A percentile compares a stretch with the other conserved stretches of the same genome.
Evolutionary conservation across 2,797 vertebrate genomes (phyloP).

Genomic region (Lepidocolaptes lacrymiger): DNA sequence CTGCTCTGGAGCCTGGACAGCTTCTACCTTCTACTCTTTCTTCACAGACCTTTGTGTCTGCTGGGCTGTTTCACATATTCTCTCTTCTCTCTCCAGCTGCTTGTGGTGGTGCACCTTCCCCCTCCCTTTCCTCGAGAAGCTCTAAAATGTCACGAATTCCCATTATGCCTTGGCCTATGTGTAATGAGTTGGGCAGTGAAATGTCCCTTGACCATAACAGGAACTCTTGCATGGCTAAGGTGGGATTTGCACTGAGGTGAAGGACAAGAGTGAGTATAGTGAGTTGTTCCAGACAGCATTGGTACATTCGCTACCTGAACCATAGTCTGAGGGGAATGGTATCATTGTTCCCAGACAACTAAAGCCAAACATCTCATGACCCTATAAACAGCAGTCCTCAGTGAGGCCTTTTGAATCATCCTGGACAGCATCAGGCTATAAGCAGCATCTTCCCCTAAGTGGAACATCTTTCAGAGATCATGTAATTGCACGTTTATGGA

Average conservation of each 20-base stretch:
- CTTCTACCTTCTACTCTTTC: neutral
- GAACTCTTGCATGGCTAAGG: fast-evolving
- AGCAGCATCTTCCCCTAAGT: neutral
- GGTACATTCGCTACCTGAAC: neutral
- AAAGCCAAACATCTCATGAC: neutral
- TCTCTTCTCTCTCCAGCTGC: neutral
- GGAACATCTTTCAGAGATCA: neutral
- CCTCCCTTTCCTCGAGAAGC: neutral
- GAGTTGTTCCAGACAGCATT: neutral
- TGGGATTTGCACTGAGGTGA: neutral
- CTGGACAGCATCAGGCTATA: neutral
- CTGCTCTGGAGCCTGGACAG: fast-evolving
- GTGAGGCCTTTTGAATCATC: neutral
- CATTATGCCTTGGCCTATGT: too few relatives aligned
- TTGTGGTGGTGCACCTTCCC: neutral
- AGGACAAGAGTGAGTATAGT: neutral
- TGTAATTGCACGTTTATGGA: neutral
- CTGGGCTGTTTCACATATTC: neutral
- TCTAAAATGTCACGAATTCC: neutral
- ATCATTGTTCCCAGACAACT: neutral
- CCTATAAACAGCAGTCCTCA: neutral
- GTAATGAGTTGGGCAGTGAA: neutral
- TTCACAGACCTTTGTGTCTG: neutral
- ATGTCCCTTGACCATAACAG: neutral
- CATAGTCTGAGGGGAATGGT: fast-evolving